phyloP scores from a whole-genome alignment of 2,888 invertebrate genomes.

The Plusia festucae region DNA sequence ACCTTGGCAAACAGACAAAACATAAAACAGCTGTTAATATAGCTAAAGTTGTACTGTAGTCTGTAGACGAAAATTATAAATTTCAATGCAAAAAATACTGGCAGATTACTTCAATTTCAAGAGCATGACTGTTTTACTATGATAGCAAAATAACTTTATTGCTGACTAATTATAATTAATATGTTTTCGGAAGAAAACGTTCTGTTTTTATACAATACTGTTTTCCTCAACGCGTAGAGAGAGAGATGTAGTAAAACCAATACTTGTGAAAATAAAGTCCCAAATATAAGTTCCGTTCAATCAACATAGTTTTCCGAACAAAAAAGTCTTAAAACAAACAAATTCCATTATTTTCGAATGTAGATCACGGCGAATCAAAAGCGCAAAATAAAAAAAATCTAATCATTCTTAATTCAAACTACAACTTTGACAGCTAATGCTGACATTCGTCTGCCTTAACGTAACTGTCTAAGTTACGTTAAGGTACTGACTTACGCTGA shows the following conservation, averaged over 20 bases:
- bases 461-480: constrained; percentile 56
- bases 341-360: too few relatives aligned
- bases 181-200: background rate
- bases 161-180: background rate
- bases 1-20: constrained; percentile 33
- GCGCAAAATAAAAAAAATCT: background rate
- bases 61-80: constrained; percentile 13
- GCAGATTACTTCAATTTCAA: constrained; percentile 9
- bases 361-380: background rate
- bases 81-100: constrained; percentile 12
- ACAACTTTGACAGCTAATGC: constrained; percentile 43
- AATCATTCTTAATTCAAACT: constrained; percentile 22
- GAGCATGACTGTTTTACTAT: background rate
- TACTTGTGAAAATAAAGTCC: too few relatives aligned
- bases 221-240: background rate
- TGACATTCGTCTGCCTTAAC: constrained; percentile 50
- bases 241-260: too few relatives aligned
- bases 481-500: constrained; percentile 38
- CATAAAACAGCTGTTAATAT: constrained; percentile 39
- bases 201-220: background rate
- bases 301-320: too few relatives aligned
- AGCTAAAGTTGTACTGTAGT: constrained; percentile 17
- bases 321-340: too few relatives aligned
- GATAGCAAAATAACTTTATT: background rate
- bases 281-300: too few relatives aligned